Conservation (phyloP, 2,113 vertebrate species). For the Monopterus albus region DNA sequence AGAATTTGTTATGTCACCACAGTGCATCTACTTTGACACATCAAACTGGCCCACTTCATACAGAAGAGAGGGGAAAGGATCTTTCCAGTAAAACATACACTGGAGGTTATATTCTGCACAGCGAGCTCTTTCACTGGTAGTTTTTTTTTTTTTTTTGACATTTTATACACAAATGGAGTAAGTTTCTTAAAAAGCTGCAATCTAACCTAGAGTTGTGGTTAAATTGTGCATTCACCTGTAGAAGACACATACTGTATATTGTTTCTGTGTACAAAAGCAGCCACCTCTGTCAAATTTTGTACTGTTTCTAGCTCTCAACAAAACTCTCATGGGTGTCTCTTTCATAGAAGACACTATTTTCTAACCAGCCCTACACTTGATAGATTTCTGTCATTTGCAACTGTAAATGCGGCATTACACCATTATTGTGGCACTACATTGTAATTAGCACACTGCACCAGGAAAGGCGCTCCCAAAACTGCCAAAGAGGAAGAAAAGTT, state of each 20-base stretch:
- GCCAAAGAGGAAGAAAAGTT: background rate
- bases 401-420: background rate
- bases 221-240: too few relatives aligned
- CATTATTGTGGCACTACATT: background rate
- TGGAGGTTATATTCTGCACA: too few relatives aligned
- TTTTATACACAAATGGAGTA: too few relatives aligned
- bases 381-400: background rate
- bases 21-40: conserved; percentile 49
- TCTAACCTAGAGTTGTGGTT: too few relatives aligned
- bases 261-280: too few relatives aligned
- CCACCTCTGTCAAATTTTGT: background rate
- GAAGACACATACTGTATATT: too few relatives aligned
- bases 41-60: too few relatives aligned
- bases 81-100: conserved; percentile 30
- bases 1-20: conserved; percentile 61
- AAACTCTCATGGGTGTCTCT: background rate
- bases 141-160: too few relatives aligned
- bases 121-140: too few relatives aligned
- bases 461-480: too few relatives aligned
- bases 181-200: too few relatives aligned
- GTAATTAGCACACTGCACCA: background rate
- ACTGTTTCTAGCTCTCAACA: background rate
- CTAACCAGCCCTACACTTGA: background rate
- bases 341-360: too few relatives aligned
- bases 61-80: conserved; percentile 14